Evolutionary conservation across 2,113 vertebrate species (phyloP).

Genomic region (Bos javanicus): DNA sequence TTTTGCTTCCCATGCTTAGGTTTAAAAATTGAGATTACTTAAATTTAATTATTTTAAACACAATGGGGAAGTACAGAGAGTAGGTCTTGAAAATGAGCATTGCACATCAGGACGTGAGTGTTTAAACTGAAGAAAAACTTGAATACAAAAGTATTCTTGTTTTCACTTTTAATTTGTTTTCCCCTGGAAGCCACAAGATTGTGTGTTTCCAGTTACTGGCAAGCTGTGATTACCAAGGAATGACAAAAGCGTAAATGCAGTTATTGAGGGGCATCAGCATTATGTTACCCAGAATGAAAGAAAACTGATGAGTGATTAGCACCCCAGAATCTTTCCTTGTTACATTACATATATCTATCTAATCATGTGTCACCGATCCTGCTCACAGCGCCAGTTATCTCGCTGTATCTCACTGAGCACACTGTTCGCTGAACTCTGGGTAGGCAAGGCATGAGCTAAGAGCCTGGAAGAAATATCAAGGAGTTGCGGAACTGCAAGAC

Average conservation of each 20-base stretch:
- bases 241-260: slow-evolving; percentile 18
- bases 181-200: slow-evolving; percentile 71
- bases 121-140: not conserved
- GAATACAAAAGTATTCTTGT: slow-evolving; percentile 31
- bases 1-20: not conserved
- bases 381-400: not conserved
- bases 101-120: not conserved
- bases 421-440: not conserved
- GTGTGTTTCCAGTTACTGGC: slow-evolving; percentile 54
- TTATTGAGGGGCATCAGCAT: slow-evolving; percentile 22
- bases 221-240: slow-evolving; percentile 46
- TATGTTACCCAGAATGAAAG: slow-evolving; percentile 24
- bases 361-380: not conserved
- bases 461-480: not conserved
- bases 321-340: slow-evolving; percentile 9
- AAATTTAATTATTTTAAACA: not conserved
- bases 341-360: not conserved
- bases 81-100: not conserved
- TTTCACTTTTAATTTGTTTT: slow-evolving; percentile 55
- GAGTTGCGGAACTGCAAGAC: not conserved
- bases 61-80: not conserved
- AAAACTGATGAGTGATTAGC: slow-evolving; percentile 38
- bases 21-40: not conserved
- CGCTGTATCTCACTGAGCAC: not conserved
- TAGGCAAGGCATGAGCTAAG: not conserved